Conservation (phyloP, 1,140 invertebrate genomes). For the Apolygus lucorum region DNA sequence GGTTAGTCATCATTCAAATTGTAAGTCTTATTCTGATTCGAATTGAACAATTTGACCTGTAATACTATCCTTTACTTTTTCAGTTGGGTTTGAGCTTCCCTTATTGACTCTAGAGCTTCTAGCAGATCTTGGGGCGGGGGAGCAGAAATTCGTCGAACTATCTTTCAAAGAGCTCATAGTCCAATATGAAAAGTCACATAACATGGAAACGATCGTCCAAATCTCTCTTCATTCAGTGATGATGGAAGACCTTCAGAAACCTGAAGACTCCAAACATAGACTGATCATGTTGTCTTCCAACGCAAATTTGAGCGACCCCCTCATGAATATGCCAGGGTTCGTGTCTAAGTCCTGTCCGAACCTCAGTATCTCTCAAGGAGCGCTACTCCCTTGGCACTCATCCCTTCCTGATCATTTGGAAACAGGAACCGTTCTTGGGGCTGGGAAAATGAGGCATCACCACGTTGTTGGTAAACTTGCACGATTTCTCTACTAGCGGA, state of each 20-base stretch:
- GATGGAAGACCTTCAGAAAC: conserved; percentile 79
- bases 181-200: conserved; percentile 56
- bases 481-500: no score
- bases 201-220: conserved; percentile 58
- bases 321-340: conserved; percentile 41
- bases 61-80: conserved; percentile 28
- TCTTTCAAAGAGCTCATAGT: conserved; percentile 73
- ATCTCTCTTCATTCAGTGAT: conserved; percentile 70
- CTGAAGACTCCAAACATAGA: conserved; percentile 64
- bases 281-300: conserved; percentile 67
- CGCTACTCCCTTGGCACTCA: conserved; percentile 22
- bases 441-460: conserved; percentile 27
- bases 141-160: conserved; percentile 67
- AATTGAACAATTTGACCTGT: not conserved
- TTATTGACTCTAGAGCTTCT: conserved; percentile 61
- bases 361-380: conserved; percentile 39
- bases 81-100: conserved; percentile 61
- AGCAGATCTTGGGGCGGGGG: conserved; percentile 51
- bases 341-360: conserved; percentile 81
- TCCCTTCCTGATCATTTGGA: conserved; percentile 58
- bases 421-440: conserved; percentile 44
- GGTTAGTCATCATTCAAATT: not conserved
- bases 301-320: conserved; percentile 39
- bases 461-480: conserved; percentile 25
- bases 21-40: not conserved